Evolutionary conservation across 1,140 invertebrate genomes (phyloP).

Genomic region (Papilio xuthus): DNA sequence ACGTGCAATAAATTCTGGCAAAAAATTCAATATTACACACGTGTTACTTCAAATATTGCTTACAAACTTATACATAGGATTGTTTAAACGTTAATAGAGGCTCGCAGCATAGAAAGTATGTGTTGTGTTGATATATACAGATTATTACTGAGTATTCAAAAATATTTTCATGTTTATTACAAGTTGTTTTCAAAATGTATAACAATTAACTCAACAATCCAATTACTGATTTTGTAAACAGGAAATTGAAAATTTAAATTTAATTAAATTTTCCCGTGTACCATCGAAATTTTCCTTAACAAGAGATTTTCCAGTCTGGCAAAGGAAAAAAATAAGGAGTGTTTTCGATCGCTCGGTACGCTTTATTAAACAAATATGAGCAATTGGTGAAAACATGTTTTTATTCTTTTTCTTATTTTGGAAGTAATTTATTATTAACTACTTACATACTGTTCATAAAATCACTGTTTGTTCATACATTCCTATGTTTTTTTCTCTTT

Average conservation of each 20-base stretch:
- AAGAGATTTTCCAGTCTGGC: conserved; percentile 11
- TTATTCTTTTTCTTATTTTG: neutral
- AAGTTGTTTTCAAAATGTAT: neutral
- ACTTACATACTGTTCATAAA: neutral
- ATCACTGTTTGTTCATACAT: neutral
- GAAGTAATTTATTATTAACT: neutral
- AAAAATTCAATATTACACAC: neutral
- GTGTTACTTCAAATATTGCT: neutral
- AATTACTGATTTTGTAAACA: conserved; percentile 19
- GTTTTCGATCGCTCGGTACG: conserved; percentile 2
- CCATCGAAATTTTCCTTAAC: conserved; percentile 17
- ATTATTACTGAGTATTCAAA: neutral
- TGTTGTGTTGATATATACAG: neutral
- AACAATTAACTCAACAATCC: neutral
- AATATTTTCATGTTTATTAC: neutral
- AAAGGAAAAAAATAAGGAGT: conserved; percentile 15
- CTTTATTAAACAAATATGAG: conserved; percentile 12
- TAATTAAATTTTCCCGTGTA: neutral
- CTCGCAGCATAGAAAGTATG: neutral
- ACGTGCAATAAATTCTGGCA: neutral
- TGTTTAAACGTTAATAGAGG: neutral
- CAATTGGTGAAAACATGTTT: conserved; percentile 18
- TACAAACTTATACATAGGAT: neutral
- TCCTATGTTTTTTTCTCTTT: no score
- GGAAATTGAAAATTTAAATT: conserved; percentile 23